Percentiles rank a stretch among this genome's conserved stretches.
phyloP scores from a whole-genome alignment of 1,140 invertebrate genomes.

The Lycorma delicatula region DNA sequence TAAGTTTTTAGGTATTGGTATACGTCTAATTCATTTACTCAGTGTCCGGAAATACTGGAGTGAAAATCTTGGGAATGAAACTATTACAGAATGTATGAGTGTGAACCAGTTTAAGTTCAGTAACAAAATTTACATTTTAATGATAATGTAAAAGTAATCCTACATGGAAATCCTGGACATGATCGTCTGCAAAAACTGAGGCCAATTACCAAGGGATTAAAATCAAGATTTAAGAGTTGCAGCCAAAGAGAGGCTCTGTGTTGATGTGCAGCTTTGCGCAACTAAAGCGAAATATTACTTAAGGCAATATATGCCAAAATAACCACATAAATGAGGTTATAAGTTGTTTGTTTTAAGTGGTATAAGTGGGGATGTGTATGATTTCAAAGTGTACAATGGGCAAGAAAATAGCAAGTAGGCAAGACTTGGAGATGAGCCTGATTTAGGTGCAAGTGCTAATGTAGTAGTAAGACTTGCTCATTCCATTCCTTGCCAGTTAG shows the following conservation, averaged over 20 bases:
- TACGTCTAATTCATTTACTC: slow-evolving; percentile 33
- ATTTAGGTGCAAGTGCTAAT: slow-evolving; percentile 28
- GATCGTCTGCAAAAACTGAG: slow-evolving; percentile 27
- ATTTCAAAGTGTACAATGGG: slow-evolving; percentile 32
- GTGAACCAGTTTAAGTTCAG: slow-evolving; percentile 26
- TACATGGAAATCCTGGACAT: slow-evolving; percentile 18
- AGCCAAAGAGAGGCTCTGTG: slow-evolving; percentile 29
- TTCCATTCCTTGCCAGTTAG: slow-evolving; percentile 13
- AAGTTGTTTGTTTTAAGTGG: slow-evolving; percentile 30
- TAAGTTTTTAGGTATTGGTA: slow-evolving; percentile 33
- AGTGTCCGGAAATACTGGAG: slow-evolving; percentile 31
- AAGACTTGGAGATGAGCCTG: slow-evolving; percentile 19
- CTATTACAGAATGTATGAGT: slow-evolving; percentile 3
- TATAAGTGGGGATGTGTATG: slow-evolving; percentile 27
- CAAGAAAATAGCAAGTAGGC: slow-evolving; percentile 20
- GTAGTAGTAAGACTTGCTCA: slow-evolving; percentile 21
- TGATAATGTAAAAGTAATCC: slow-evolving; percentile 28
- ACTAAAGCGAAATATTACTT: slow-evolving; percentile 30
- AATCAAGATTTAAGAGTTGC: slow-evolving; percentile 25
- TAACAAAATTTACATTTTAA: slow-evolving; percentile 36
- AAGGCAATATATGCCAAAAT: slow-evolving; percentile 34
- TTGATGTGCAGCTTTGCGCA: slow-evolving; percentile 34
- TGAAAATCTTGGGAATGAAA: slow-evolving; percentile 26
- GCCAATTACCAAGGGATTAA: slow-evolving; percentile 10
- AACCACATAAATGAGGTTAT: slow-evolving; percentile 34